Evolutionary conservation across 2,888 invertebrate species (phyloP), one percentile per base, ranked within the genome.

Genomic region (Cosmia trapezina): DNA sequence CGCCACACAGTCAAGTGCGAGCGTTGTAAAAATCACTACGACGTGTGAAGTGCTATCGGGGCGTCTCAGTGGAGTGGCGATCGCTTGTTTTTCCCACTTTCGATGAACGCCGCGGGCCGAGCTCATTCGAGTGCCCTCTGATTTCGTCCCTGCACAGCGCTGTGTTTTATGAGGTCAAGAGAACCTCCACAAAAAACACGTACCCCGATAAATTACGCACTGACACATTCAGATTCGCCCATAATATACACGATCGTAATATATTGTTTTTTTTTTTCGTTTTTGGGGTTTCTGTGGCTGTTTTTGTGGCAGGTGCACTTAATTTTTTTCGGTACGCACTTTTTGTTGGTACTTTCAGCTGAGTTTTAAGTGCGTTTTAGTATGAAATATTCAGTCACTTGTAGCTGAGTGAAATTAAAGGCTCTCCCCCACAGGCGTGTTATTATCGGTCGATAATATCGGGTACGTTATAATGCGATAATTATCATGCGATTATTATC

Each of bases 81-180:
- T 96, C 95, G 93, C 95, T 95, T 96, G 96, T 95, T 96, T 95
- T 95, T 95, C 93, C 95, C 95, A 94, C 94, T 95, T 93, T 92
- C 93, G 93, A 94, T 93, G 93, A 92, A 91, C 92, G 92, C 90
- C 90, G 89, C 91, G 91, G 91, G 92, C 91, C 89, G 90, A 89
- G 89, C 89, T 89, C 89, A 89, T 90, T 94, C 91, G 90, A 95
- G 95, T 86, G 92, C 92, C 91, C 94, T 91, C 92, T 92, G 94
- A 92, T 93, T 94, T 91, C 91, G 90, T 91, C 91, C 90, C 93
- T 92, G 90, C 91, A 88, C 86, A 89, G 91, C 93, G 89, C 94
- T 95, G 95, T 95, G 91, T 95, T 96, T 96, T 96, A 96, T 94
- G 96, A 95, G 96, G 96, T 96, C 96, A 96, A 96, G 96, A 92